Conservation (phyloP, 2,888 invertebrate species). For the Prostheceraeus crozeri region DNA sequence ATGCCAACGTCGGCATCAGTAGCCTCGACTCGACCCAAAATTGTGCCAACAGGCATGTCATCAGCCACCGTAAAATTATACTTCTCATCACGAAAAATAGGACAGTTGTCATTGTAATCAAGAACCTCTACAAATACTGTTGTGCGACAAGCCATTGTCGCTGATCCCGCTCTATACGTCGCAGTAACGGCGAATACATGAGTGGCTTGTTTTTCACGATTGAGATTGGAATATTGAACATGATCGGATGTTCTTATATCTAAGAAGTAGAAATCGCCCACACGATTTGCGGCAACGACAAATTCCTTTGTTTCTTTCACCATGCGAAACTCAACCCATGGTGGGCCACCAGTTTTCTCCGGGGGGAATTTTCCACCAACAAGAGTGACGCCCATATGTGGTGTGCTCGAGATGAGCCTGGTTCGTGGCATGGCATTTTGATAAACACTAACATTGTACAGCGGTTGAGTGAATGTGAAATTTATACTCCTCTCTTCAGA, state of each 20-base stretch:
- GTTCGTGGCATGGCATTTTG: slow-evolving; percentile 14
- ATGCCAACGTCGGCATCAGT: slow-evolving; percentile 32
- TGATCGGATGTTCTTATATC: slow-evolving; percentile 26
- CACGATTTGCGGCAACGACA: slow-evolving; percentile 20
- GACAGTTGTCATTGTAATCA: slow-evolving; percentile 37
- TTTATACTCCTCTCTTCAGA: too few species aligned
- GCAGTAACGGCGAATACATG: slow-evolving; percentile 28
- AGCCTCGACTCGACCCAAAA: slow-evolving; percentile 11
- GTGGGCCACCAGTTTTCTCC: neutral
- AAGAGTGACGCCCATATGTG: slow-evolving; percentile 33
- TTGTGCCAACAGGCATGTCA: neutral
- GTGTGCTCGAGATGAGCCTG: slow-evolving; percentile 17
- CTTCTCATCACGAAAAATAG: slow-evolving; percentile 21
- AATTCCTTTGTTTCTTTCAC: slow-evolving; percentile 11
- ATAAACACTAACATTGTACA: slow-evolving; percentile 30
- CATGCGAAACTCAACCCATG: neutral
- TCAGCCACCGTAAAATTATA: slow-evolving; percentile 26
- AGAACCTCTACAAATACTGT: slow-evolving; percentile 31
- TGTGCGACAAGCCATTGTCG: neutral
- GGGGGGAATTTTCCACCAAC: too few species aligned
- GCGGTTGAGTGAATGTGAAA: slow-evolving; percentile 29
- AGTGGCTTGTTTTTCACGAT: slow-evolving; percentile 13
- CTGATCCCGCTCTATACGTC: neutral
- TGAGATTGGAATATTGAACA: slow-evolving; percentile 28
- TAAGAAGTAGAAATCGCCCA: slow-evolving; percentile 36